Base-by-base conservation (phyloP, 2,113 vertebrate species). In the Amblyopsis rosae region DNA sequence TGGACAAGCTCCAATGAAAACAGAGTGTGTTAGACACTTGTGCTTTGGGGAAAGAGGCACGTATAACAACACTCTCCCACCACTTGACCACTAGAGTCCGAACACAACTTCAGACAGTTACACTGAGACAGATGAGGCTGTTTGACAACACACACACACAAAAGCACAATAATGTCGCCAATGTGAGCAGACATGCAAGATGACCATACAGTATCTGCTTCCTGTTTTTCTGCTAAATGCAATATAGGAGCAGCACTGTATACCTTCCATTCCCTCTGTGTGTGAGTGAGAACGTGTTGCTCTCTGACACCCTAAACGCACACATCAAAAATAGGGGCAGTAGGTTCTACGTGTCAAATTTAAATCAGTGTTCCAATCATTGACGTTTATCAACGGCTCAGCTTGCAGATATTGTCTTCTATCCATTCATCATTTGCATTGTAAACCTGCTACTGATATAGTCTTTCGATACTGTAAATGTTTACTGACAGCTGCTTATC, bases 191-290 rank as follows among this genome's bases (percentile, higher is more conserved):
- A 87, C 83, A 84, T 88, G 84, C 84, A 85, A 83, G 79, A 86
- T 75, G 78, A 84, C 83, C 82, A 26, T 26, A 26, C 26, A 26
- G 62, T 81, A 78, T 80, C 79, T 81, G 84, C 84, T 89, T 91
- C 89, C 89, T 92, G 91, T 92, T 92, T 92, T 89, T 86, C 82
- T 89, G 84, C 75, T 74, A 85, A 86, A 87, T 82, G 35, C 35
- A 41, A 41, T 41, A 41, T 8, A 41, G 35, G 35, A 81, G 85
- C 88, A 88, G 90, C 85, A 89, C 89, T 90, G 83, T 85, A 82
- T 26, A 26, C 26, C 26, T 2, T 67, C 62, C 13, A 57, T 69
- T 13, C 67, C 45, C 57, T 76, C 76, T 79, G 72, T 53, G 3
- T 59, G 33, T 33, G 56, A 70, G 62, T 61, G 26, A 2, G 26